A percentile compares a stretch with the other conserved stretches of the same genome.
These are phyloP conservation scores for Stylophora pistillata DNA, from an alignment of 64 coral and sea anemone genomes.

Conservation along the genomic window DNA sequence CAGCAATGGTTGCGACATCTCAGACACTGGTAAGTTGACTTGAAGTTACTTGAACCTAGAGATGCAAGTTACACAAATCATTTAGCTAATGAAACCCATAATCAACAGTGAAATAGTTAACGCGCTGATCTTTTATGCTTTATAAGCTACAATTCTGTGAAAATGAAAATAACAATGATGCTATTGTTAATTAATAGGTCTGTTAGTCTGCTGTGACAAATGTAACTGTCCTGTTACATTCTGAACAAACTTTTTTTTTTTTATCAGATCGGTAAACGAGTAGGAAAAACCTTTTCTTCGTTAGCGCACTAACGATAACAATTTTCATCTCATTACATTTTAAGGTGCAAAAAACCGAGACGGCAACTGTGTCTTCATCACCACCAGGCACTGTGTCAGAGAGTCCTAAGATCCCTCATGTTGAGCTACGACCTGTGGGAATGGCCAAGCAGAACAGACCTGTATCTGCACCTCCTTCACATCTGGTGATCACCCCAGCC, in stretches of 20 bases:
- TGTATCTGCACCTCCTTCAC: slow-evolving; percentile 1
- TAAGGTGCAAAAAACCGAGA: neutral
- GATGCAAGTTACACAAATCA: neutral
- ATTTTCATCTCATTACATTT: neutral
- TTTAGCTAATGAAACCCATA: too few species aligned
- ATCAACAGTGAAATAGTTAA: too few species aligned
- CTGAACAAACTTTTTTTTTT: too few species aligned
- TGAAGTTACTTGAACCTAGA: neutral
- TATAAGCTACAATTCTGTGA: too few species aligned
- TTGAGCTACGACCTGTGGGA: slow-evolving; percentile 69
- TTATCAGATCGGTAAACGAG: too few species aligned
- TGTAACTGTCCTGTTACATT: too few species aligned
- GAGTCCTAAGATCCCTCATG: slow-evolving; percentile 33
- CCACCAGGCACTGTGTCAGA: neutral
- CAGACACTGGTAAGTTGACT: slow-evolving; percentile 12
- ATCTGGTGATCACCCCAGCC: slow-evolving; percentile 44
- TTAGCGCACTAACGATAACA: neutral
- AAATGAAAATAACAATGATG: too few species aligned
- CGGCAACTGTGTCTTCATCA: neutral
- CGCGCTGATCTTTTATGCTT: too few species aligned
- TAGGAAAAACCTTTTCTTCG: neutral
- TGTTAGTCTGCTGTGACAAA: too few species aligned
- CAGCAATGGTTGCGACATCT: neutral
- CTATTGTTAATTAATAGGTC: too few species aligned
- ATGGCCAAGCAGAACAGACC: slow-evolving; percentile 38